A percentile compares a stretch with the other conserved stretches of the same genome.
These are phyloP conservation scores for Alfaro cultratus DNA, from an alignment of 2,797 vertebrate species.

Conservation along the genomic window DNA sequence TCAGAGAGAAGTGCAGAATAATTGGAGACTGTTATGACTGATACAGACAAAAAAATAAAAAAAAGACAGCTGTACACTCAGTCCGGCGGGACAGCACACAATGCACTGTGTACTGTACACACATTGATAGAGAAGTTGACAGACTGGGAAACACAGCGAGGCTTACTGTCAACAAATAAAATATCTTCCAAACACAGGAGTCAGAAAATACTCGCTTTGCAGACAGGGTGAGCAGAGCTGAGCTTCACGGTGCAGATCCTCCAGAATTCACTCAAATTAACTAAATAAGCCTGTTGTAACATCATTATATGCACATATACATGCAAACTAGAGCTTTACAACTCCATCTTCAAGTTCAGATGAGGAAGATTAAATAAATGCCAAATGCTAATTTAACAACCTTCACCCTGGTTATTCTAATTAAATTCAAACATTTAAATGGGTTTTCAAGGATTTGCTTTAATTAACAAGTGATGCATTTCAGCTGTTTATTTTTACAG, in stretches of 20 bases:
- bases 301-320: constrained; percentile 1
- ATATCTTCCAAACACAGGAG: constrained; percentile 55
- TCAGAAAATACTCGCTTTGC: constrained; percentile 6
- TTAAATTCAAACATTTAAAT: not conserved
- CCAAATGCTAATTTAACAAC: not conserved
- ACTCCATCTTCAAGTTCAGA: not conserved
- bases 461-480: not conserved
- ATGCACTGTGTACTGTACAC: constrained; percentile 13
- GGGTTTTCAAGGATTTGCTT: not conserved
- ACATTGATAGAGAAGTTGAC: constrained; percentile 47
- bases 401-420: not conserved
- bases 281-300: constrained; percentile 30
- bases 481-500: not conserved
- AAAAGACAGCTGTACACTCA: constrained; percentile 23
- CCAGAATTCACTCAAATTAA: constrained; percentile 24
- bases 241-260: constrained; percentile 22
- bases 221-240: constrained; percentile 13
- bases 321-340: not conserved
- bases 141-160: constrained; percentile 55
- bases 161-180: constrained; percentile 47
- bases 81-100: constrained; percentile 8
- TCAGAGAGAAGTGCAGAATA: constrained; percentile 57
- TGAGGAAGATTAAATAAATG: not conserved
- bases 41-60: constrained; percentile 33
- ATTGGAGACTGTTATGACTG: constrained; percentile 58